Evolutionary conservation across 2,888 invertebrate genomes (phyloP), one percentile per base, ranked within the genome.

Genomic region (Chrysodeixis includens): DNA sequence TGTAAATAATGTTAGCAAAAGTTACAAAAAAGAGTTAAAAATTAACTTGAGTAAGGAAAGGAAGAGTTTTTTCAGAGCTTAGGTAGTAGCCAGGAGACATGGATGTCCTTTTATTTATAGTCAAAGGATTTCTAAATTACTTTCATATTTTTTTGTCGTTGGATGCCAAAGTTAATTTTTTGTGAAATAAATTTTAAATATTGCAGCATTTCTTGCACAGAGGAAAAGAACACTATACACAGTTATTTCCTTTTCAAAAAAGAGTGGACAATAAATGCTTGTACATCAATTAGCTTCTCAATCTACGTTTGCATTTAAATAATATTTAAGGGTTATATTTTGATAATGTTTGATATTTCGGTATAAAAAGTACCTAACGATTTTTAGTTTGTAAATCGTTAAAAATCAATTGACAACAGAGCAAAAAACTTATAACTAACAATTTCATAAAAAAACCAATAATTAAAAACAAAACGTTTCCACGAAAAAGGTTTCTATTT

Each of bases 1-100:
- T 76, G 70, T 66, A 69, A 83, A 81, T 76, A 71, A 67, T 60
- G 63, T 6, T n/a, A 40, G 64, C 73, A 65, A 65, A 61, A 66
- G 65, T 18, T 60, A 73, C 67, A 66, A 64, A 59, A 55, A 16
- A 52, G 67, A 66, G 69, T 57, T 46, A 79, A 79, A 71, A 74
- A 74, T 68, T 66, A 69, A 64, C 63, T 63, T 55, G 16, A 64
- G 56, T 54, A 53, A 69, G 74, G 77, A 74, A 68, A 68, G 66
- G 66, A 76, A 76, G 77, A 63, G 46, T 49, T 62, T 66, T 30
- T 54, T 5, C 16, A 9, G 10, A n/a, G 46, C 18, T 20, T 49
- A 20, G 20, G 18, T 20, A 49, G 1, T 4, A 20, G 20, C 46
- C 18, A 9, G 18, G 46, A 20, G 10, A 20, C 46, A 49, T 20